A percentile compares a stretch with the other conserved stretches of the same genome.
phyloP scores from a whole-genome alignment of 1,140 invertebrate species.

The Cydia pomonella region DNA sequence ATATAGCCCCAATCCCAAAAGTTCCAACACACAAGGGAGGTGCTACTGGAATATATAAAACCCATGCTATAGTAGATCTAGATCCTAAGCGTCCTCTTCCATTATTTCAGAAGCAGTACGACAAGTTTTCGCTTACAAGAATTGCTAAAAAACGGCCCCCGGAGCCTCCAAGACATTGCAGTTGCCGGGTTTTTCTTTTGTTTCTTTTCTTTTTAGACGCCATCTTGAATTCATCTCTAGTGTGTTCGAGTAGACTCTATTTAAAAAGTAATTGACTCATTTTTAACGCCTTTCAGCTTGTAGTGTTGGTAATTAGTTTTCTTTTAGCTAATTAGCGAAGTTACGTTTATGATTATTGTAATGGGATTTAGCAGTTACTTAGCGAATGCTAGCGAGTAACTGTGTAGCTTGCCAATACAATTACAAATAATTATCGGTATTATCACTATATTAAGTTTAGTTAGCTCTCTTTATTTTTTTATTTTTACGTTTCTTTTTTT shows the following conservation, averaged over 20 bases:
- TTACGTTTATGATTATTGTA: conserved; percentile 3
- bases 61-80: no score
- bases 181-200: conserved; percentile 56
- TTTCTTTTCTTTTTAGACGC: conserved; percentile 40
- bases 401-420: background rate
- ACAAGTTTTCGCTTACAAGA: conserved; percentile 50
- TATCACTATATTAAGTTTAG: no score
- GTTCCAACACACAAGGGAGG: no score
- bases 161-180: conserved; percentile 54
- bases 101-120: conserved; percentile 58
- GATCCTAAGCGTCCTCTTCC: conserved; percentile 28
- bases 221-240: conserved; percentile 20
- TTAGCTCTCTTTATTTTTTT: no score
- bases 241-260: conserved; percentile 8
- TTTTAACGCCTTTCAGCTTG: conserved; percentile 9
- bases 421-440: background rate
- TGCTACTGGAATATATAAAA: no score
- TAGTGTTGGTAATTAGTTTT: conserved; percentile 16
- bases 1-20: no score
- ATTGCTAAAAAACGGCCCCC: conserved; percentile 48
- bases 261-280: conserved; percentile 24
- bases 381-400: background rate
- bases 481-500: no score
- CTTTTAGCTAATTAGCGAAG: background rate
- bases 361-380: background rate